Base-by-base conservation (phyloP, 1,140 invertebrate genomes). In the Diachasma alloeum region DNA sequence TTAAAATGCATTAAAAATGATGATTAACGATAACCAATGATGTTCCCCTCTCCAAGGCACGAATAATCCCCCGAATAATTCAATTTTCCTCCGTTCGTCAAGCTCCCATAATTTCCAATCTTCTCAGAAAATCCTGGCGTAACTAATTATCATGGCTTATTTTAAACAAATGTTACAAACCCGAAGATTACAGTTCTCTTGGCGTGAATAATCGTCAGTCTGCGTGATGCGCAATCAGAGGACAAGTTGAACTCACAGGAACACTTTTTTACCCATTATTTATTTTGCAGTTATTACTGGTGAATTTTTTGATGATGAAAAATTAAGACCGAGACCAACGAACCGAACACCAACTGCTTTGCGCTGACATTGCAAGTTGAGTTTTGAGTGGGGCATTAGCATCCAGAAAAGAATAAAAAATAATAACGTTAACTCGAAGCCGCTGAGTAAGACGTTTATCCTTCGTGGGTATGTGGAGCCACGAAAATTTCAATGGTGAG, bases 141-240 rank as follows among this genome's bases (percentile, higher is more conserved):
- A 59, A 59, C 22, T 69, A 68, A 69, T 75, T 75, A 68, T 69
- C 26, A 69, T 31, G 74, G 31, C 44, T 69, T 75, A 69, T 63
- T 63, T 75, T 75, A 53, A 69, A 75, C 63, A 75, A 70, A 75
- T 53, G 63, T 15, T 17, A 63, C 56, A 66, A 63, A 66, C 72
- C 72, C 59, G 19, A 59, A 74, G 72, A 37, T 63, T 59, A 59
- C 24, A 67, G n/a, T 10, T 46, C 37, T 36, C 26, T 46, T 56
- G 48, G 71, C 71, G 48, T 72, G 44, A 72, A 72, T 72, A 72
- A 72, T 24, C 53, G 71, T 53, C n/a, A 17, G 48, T 19, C 48
- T 53, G 48, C 17, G 15, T 19, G n/a, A 17, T n/a, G 48, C 9
- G 44, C 44, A 31, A 46, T n/a, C 44, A 19, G 17, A 53, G 48